phyloP scores from a whole-genome alignment of 1,140 invertebrate genomes.

The Phocides pigmalion region DNA sequence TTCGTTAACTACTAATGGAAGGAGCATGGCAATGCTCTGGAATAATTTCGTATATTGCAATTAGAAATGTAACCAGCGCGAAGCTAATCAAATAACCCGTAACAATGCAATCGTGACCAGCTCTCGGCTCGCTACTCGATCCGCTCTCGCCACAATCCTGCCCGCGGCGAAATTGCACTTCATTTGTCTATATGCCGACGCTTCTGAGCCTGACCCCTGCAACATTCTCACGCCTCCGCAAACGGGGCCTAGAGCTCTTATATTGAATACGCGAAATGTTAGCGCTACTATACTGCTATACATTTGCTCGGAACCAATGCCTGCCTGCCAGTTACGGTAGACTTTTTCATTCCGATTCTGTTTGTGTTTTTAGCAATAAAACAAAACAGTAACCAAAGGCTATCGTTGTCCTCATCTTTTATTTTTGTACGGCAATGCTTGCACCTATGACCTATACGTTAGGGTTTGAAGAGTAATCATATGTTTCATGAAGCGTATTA shows the following conservation, averaged over 20 bases:
- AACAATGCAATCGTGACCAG: constrained; percentile 51
- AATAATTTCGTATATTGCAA: constrained; percentile 4
- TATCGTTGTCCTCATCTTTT: too few species aligned
- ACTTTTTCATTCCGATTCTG: too few species aligned
- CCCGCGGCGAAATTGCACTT: constrained; percentile 62
- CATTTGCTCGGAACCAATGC: too few species aligned
- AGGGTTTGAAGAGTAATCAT: too few species aligned
- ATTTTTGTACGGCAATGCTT: too few species aligned
- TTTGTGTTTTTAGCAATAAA: too few species aligned
- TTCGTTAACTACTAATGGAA: neutral
- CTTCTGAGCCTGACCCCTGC: constrained; percentile 43
- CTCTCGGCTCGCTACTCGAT: constrained; percentile 10
- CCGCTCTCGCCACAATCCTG: constrained; percentile 45
- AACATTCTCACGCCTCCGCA: constrained; percentile 58
- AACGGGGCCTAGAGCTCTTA: neutral
- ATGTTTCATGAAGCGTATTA: too few species aligned
- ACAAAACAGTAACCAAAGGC: too few species aligned
- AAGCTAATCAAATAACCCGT: constrained; percentile 57
- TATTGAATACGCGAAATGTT: constrained; percentile 15
- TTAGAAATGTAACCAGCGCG: constrained; percentile 35
- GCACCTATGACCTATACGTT: too few species aligned
- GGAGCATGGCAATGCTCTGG: neutral
- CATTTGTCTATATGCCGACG: constrained; percentile 58
- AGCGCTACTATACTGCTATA: neutral
- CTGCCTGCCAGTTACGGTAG: neutral